Conservation (phyloP, 2,888 invertebrate genomes). For the Aphodius granarius region DNA sequence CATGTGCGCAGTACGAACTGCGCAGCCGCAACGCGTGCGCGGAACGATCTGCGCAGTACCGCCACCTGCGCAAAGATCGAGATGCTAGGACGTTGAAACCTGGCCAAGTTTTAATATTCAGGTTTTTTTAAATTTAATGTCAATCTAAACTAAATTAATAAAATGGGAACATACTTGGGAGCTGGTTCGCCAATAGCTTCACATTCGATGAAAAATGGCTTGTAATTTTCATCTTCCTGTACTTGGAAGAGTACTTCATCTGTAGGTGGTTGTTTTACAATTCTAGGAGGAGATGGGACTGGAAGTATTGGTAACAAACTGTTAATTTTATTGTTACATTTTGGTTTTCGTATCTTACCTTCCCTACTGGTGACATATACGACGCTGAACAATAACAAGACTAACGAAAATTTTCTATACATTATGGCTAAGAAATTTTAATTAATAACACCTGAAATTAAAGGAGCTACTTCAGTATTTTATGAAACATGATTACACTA, state of each 20-base stretch:
- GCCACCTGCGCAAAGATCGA: too few species aligned
- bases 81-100: too few species aligned
- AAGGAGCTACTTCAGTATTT: not conserved
- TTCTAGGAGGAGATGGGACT: constrained; percentile 90
- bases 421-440: constrained; percentile 15
- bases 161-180: constrained; percentile 71
- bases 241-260: constrained; percentile 93
- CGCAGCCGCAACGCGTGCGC: too few species aligned
- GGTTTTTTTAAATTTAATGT: too few species aligned
- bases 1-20: too few species aligned
- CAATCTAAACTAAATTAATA: not conserved
- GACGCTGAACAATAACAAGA: constrained; percentile 23
- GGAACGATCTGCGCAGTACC: too few species aligned
- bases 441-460: not conserved
- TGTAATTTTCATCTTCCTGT: constrained; percentile 83
- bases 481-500: not conserved
- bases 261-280: constrained; percentile 89
- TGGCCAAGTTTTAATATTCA: too few species aligned
- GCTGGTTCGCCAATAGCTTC: constrained; percentile 95
- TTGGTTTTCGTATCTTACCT: constrained; percentile 24
- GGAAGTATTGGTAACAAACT: constrained; percentile 34
- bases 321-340: not conserved
- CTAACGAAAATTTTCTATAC: constrained; percentile 18
- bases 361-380: constrained; percentile 28
- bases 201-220: constrained; percentile 94